Conservation (phyloP, 2,113 vertebrate genomes). For the Poicephalus gulielmi region DNA sequence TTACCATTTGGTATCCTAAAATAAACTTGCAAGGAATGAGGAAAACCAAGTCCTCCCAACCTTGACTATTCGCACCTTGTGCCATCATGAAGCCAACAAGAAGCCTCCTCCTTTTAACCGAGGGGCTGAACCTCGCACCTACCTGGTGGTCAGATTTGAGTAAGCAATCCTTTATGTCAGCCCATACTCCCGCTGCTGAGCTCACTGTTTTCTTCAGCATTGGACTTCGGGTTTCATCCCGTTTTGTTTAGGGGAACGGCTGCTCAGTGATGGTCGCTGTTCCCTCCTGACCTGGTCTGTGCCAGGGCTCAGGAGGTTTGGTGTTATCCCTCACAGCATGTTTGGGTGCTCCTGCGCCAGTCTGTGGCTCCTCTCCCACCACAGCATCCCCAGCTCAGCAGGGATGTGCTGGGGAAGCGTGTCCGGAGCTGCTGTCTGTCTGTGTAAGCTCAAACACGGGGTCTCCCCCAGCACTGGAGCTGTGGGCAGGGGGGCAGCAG, state of each 20-base stretch:
- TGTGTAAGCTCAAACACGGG: accelerated
- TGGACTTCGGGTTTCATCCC: not conserved
- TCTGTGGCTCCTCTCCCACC: not conserved
- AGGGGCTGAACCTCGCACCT: accelerated
- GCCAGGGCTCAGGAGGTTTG: not conserved
- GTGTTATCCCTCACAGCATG: accelerated
- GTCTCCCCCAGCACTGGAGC: not conserved
- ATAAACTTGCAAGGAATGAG: not conserved
- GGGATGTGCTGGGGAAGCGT: not conserved
- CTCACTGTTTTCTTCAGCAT: not conserved
- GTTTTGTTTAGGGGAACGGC: not conserved
- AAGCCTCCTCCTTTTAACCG: not conserved
- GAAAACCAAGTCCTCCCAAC: not conserved
- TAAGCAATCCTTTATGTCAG: not conserved
- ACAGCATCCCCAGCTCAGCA: accelerated
- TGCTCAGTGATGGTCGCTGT: not conserved
- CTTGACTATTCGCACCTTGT: not conserved
- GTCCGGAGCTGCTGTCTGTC: not conserved
- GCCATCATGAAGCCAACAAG: not conserved
- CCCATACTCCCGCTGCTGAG: not conserved
- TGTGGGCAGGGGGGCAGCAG: not conserved
- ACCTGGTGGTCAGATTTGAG: not conserved
- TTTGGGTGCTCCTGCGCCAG: not conserved
- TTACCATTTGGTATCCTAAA: not conserved
- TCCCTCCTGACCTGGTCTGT: not conserved